Evolutionary conservation across 2,113 vertebrate species (phyloP), one percentile per base, ranked within the genome.

Genomic region (Sturnira hondurensis): DNA sequence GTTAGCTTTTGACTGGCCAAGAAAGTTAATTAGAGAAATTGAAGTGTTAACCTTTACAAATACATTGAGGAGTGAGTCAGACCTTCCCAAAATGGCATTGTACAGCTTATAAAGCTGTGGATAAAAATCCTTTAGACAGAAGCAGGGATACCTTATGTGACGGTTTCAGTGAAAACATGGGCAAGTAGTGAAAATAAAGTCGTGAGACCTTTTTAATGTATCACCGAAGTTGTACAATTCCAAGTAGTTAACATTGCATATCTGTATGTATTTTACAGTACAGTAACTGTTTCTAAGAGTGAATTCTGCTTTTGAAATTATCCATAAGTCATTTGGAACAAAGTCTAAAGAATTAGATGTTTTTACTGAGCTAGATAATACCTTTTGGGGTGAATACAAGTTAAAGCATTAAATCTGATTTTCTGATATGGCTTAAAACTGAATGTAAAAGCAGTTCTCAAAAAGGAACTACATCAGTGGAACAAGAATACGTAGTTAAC

Each of bases 331-430:
- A 68, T 63, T 77, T 85, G 54, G 47, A 74, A 26, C 43, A 81
- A 50, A 74, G 20, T 70, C 63, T 70, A 85, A 93, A 93, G n/a
- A 93, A 71, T 80, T 43, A 52, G 38, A 41, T 83, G 12, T 70
- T 88, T 86, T 82, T 86, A 61, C 36, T 92, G 31, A 85, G 26
- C 8, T 67, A 89, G 22, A 16, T 87, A 67, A 54, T 84, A 65
- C 13, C 17, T 77, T 70, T 52, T 45, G 31, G 9, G 16, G 4
- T 71, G 12, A 71, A 96, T 86, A 74, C n/a, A 86, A 83, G 24
- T 71, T 95, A 74, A 77, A 86, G 19, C 8, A 67, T 77, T 93
- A 92, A 84, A 45, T 86, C 38, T 84, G 47, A 56, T 63, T 95
- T 86, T 81, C 6, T 78, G 12, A 10, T 73, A 17, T 80, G 19